A percentile compares a stretch with the other conserved stretches of the same genome.
phyloP scores from a whole-genome alignment of 2,888 invertebrate species.

The Diarsia brunnea region DNA sequence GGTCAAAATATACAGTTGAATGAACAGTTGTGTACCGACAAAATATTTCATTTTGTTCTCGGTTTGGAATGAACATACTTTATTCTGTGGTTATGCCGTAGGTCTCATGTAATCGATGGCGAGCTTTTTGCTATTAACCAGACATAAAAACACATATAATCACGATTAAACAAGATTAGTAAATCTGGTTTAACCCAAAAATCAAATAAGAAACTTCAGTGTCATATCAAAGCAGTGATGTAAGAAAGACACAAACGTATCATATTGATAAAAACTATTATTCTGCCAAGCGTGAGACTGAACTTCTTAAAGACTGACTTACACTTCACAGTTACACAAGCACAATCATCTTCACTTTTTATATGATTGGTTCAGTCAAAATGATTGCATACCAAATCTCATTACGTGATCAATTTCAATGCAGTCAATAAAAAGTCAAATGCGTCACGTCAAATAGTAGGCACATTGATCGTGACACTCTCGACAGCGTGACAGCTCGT shows the following conservation, averaged over 20 bases:
- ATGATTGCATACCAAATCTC: not conserved
- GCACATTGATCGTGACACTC: constrained; percentile 29
- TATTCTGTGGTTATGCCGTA: not conserved
- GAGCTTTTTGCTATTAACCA: not conserved
- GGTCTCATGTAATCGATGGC: not conserved
- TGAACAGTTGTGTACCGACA: not conserved
- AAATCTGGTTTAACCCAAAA: not conserved
- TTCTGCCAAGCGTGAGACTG: not conserved
- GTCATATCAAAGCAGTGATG: not conserved
- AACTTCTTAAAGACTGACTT: not conserved
- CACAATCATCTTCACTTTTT: not conserved
- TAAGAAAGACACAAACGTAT: not conserved
- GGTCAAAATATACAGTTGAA: not conserved
- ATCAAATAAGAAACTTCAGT: not conserved
- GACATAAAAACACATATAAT: no score
- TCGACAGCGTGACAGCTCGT: constrained; percentile 49
- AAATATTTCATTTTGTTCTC: not conserved
- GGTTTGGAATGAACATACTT: not conserved
- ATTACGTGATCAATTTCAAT: constrained; percentile 10
- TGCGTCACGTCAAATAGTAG: constrained; percentile 28
- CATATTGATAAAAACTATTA: not conserved
- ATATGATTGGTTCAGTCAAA: not conserved
- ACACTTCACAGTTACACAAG: no score
- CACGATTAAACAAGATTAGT: no score
- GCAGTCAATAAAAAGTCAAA: constrained; percentile 49